phyloP scores from a whole-genome alignment of 2,113 vertebrate genomes.

The Strigops habroptila region DNA sequence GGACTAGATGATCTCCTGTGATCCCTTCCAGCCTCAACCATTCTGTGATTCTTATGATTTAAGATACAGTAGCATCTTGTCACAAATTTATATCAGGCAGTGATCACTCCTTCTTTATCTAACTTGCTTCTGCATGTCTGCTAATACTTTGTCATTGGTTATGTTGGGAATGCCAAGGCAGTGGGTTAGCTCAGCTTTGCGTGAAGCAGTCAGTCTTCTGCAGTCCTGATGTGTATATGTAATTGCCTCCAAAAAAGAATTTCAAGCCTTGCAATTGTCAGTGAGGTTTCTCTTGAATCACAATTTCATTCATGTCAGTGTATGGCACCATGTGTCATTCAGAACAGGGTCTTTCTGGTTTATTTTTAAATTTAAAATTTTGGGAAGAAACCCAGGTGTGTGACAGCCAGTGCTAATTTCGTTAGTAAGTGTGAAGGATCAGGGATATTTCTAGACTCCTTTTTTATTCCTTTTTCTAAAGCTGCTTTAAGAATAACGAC shows the following conservation, averaged over 20 bases:
- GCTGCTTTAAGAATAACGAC: neutral
- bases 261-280: neutral
- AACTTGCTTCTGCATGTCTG: neutral
- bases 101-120: neutral
- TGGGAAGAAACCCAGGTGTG: neutral
- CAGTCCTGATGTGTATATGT: neutral
- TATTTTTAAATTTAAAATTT: neutral
- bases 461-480: neutral
- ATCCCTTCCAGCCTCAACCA: neutral
- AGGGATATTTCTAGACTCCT: neutral
- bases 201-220: neutral
- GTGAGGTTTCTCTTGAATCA: neutral
- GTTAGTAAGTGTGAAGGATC: neutral
- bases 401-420: neutral
- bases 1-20: neutral
- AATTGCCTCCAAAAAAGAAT: neutral
- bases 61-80: neutral
- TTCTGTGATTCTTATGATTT: neutral
- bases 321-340: neutral
- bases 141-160: neutral
- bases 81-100: rapidly evolving
- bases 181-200: neutral
- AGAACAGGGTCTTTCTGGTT: neutral
- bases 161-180: neutral
- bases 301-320: neutral